These are phyloP conservation scores for Andricus curvator DNA, from an alignment of 2,888 invertebrate species.

Conservation along the genomic window DNA sequence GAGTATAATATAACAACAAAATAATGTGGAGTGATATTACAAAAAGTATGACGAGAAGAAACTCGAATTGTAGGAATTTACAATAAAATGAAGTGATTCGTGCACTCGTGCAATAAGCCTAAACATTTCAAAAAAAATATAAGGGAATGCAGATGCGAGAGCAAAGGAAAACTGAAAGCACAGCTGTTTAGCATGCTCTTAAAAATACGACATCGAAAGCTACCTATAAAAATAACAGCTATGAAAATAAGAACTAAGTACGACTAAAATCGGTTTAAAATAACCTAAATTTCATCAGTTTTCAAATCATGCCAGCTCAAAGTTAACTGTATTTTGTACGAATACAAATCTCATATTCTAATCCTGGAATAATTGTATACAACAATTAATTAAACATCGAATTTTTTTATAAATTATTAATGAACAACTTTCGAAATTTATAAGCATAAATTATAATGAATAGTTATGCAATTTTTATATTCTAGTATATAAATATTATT, in stretches of 20 bases:
- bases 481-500: background rate
- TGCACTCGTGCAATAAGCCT: conserved; percentile 50
- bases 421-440: background rate
- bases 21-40: background rate
- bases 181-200: conserved; percentile 35
- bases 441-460: background rate
- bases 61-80: conserved; percentile 1
- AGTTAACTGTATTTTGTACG: background rate
- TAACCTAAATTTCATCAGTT: background rate
- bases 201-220: conserved; percentile 36
- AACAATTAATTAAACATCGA: background rate
- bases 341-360: background rate
- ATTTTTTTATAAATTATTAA: background rate
- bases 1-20: background rate
- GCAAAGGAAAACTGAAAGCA: conserved; percentile 53
- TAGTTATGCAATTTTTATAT: background rate
- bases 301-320: background rate
- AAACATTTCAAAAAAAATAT: conserved; percentile 39
- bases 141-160: conserved; percentile 47
- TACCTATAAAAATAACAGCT: conserved; percentile 7
- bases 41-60: conserved; percentile 9
- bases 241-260: background rate
- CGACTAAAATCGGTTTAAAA: background rate
- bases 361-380: background rate
- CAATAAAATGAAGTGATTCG: conserved; percentile 41